A percentile compares a stretch with the other conserved stretches of the same genome.
phyloP scores from a whole-genome alignment of 2,888 invertebrate species.

The Cremastinae sp. region DNA sequence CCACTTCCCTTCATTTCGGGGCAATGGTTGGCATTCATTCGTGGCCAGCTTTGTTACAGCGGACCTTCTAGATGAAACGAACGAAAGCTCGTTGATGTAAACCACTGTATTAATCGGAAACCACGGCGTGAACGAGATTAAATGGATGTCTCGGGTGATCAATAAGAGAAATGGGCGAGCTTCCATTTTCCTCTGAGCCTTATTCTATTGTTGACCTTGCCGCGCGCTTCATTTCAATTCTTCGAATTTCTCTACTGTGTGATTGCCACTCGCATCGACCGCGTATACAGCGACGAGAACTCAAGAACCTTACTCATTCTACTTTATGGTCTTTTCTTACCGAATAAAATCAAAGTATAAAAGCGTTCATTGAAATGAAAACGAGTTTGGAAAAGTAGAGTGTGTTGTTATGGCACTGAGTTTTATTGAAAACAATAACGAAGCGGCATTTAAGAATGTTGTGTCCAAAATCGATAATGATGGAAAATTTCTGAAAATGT shows the following conservation, averaged over 20 bases:
- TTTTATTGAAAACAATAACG: conserved; percentile 54
- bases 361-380: conserved; percentile 26
- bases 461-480: too few relatives aligned
- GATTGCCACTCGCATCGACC: conserved; percentile 4
- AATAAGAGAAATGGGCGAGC: conserved; percentile 42
- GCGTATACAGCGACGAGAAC: conserved; percentile 3
- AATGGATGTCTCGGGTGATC: conserved; percentile 60
- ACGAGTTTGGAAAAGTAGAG: conserved; percentile 38
- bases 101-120: conserved; percentile 62
- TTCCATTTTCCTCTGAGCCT: conserved; percentile 5
- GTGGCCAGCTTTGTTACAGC: conserved; percentile 54
- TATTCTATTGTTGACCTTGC: neutral
- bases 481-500: too few relatives aligned
- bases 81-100: conserved; percentile 54
- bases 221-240: conserved; percentile 43
- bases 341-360: conserved; percentile 7
- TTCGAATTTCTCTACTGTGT: conserved; percentile 10
- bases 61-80: conserved; percentile 19
- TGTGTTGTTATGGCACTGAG: conserved; percentile 22
- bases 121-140: conserved; percentile 58
- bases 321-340: conserved; percentile 44
- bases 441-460: conserved; percentile 51
- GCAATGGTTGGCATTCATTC: conserved; percentile 48
- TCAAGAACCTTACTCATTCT: conserved; percentile 22
- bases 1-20: conserved; percentile 46